These are phyloP conservation scores for Charina bottae DNA, from an alignment of 2,113 vertebrate species.

Conservation along the genomic window DNA sequence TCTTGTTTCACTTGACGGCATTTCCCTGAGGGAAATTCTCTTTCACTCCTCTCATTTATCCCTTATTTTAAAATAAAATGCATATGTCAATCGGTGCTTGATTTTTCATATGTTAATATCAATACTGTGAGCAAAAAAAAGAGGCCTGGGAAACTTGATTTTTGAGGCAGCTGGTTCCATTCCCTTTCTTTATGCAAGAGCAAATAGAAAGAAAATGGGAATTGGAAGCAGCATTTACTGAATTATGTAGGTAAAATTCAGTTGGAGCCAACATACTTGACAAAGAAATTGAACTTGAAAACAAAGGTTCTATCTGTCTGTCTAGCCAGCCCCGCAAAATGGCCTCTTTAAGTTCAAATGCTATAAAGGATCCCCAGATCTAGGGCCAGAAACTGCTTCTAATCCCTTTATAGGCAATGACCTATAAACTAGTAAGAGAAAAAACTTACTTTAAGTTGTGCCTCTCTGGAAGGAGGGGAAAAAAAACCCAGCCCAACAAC, in stretches of 20 bases:
- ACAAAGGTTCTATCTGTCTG: not conserved
- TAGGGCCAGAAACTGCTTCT: not conserved
- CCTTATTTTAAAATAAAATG: conserved; percentile 47
- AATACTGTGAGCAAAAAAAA: not conserved
- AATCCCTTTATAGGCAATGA: not conserved
- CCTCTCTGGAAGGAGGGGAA: not conserved
- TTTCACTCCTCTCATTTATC: not conserved
- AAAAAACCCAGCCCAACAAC: not conserved
- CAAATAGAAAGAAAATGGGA: conserved; percentile 8
- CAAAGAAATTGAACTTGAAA: not conserved
- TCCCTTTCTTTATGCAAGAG: not conserved
- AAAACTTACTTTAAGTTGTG: not conserved
- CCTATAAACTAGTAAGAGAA: not conserved
- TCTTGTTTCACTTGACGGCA: conserved; percentile 63
- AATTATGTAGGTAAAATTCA: not conserved
- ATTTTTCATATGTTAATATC: conserved; percentile 27
- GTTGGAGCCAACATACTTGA: not conserved
- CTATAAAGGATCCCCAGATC: not conserved
- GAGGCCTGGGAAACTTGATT: not conserved
- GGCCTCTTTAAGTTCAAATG: not conserved
- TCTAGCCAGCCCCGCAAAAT: not conserved
- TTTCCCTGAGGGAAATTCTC: conserved; percentile 56
- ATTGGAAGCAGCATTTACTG: not conserved
- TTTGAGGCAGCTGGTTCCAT: not conserved
- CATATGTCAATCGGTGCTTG: conserved; percentile 20